Evolutionary conservation across 2,888 invertebrate genomes (phyloP).

Genomic region (Thelaira solivaga): DNA sequence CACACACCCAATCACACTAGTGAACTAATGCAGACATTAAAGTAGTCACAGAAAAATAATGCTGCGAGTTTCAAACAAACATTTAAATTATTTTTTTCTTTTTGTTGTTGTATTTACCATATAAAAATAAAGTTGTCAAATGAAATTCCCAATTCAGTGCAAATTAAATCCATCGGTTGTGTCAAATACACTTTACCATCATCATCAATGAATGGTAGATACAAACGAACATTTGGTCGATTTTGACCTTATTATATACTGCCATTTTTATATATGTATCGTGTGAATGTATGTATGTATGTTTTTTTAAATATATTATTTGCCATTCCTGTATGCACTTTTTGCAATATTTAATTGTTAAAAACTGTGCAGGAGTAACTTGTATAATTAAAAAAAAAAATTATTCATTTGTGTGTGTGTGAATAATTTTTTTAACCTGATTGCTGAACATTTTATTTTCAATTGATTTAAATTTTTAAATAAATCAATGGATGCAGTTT

Average conservation of each 20-base stretch:
- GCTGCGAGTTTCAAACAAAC: conserved; percentile 35
- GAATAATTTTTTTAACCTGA: no score
- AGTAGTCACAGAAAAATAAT: conserved; percentile 19
- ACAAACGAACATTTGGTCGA: conserved; percentile 60
- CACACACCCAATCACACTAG: no score
- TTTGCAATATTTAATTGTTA: conserved; percentile 46
- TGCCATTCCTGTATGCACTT: background rate
- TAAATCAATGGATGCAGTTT: no score
- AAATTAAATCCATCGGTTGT: conserved; percentile 66
- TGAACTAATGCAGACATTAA: background rate
- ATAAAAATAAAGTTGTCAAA: conserved; percentile 67
- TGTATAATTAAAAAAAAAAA: conserved; percentile 17
- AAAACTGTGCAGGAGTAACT: conserved; percentile 44
- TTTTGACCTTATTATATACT: conserved; percentile 61
- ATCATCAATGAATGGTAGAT: conserved; percentile 57
- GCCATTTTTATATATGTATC: background rate
- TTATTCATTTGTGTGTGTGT: conserved; percentile 6
- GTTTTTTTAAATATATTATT: background rate
- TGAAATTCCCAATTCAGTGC: conserved; percentile 70
- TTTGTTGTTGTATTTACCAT: conserved; percentile 22
- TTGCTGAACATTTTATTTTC: no score
- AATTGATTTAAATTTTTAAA: no score
- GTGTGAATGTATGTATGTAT: background rate
- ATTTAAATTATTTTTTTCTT: conserved; percentile 41
- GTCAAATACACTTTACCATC: conserved; percentile 62